Evolutionary conservation across 35 echinoderm and acorn worm species (phyloP).

Genomic region (Heliocidaris erythrogramma): DNA sequence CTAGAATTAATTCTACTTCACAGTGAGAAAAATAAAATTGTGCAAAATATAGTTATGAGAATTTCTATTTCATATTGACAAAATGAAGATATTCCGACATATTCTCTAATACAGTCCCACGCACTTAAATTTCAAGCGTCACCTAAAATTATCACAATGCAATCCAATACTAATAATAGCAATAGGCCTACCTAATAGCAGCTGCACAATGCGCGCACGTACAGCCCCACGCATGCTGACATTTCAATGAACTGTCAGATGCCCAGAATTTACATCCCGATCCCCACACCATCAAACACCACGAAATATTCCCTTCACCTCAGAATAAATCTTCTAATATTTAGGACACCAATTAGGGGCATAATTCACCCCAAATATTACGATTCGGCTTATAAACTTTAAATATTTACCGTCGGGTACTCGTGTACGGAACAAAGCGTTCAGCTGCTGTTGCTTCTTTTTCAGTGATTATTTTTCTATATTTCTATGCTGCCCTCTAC

Average conservation of each 20-base stretch:
- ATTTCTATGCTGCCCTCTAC: constrained; percentile 17
- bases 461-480: neutral
- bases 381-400: neutral
- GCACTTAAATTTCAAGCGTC: neutral
- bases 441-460: neutral
- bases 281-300: neutral
- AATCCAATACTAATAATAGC: no score
- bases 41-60: no score
- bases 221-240: neutral
- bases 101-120: neutral
- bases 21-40: no score
- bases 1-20: no score
- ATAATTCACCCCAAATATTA: neutral
- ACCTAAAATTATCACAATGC: neutral
- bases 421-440: constrained; percentile 22
- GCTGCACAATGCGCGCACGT: neutral
- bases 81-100: no score
- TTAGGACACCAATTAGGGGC: neutral
- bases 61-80: no score
- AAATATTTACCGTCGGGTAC: constrained; percentile 11
- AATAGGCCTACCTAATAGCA: no score
- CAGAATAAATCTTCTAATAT: neutral
- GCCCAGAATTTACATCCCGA: neutral
- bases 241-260: constrained; percentile 15
- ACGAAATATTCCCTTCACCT: neutral